Evolutionary conservation across 1,140 invertebrate genomes (phyloP).

Genomic region (Oncopeltus fasciatus): DNA sequence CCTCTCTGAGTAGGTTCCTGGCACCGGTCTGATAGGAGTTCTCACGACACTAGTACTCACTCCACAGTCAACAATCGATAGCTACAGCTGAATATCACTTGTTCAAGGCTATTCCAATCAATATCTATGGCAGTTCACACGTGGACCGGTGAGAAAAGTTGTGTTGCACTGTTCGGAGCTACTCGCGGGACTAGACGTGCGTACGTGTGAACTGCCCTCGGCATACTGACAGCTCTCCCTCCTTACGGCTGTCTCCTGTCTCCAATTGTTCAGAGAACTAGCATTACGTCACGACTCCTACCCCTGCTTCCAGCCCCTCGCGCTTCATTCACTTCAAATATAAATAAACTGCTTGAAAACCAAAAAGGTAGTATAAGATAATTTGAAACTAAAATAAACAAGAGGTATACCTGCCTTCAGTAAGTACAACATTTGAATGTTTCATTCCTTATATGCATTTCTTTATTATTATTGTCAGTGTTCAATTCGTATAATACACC

Average conservation of each 20-base stretch:
- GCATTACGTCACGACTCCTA: slow-evolving; percentile 16
- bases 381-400: background rate
- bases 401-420: too few relatives aligned
- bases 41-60: background rate
- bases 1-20: background rate
- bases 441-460: background rate
- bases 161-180: background rate
- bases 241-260: slow-evolving; percentile 1
- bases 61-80: background rate
- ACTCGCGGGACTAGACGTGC: background rate
- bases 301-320: background rate
- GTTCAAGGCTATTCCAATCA: slow-evolving; percentile 15
- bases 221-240: slow-evolving; percentile 11
- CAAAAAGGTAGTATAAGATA: background rate
- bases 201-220: slow-evolving; percentile 1
- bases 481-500: background rate
- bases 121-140: slow-evolving; percentile 6
- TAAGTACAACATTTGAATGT: background rate
- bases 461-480: background rate
- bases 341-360: background rate
- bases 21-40: background rate
- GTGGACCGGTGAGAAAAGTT: slow-evolving; percentile 3
- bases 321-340: background rate
- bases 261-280: slow-evolving; percentile 12
- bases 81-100: slow-evolving; percentile 17